These are phyloP conservation scores for Drosophila watanabei DNA, from an alignment of 1,140 invertebrate species.

Conservation along the genomic window DNA sequence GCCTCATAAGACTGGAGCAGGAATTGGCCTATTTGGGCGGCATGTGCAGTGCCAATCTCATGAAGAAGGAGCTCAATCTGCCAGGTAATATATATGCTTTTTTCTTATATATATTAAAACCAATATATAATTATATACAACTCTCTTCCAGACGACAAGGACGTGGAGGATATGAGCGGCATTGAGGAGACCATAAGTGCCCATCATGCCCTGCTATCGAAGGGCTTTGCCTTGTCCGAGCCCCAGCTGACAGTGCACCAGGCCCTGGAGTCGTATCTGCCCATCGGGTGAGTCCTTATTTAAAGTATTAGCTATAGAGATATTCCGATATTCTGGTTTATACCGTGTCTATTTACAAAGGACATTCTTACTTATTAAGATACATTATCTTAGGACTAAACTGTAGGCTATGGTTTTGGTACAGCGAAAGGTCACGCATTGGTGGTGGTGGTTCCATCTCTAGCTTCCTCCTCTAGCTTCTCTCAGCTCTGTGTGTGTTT, in stretches of 20 bases:
- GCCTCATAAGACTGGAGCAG: constrained; percentile 93
- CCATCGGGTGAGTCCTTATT: constrained; percentile 91
- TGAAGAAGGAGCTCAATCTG: constrained; percentile 93
- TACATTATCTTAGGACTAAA: constrained; percentile 23
- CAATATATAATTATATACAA: not conserved
- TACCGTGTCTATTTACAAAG: constrained; percentile 13
- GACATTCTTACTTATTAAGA: constrained; percentile 23
- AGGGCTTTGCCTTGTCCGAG: constrained; percentile 95
- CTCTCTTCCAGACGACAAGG: constrained; percentile 88
- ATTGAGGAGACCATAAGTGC: constrained; percentile 91
- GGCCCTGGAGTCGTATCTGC: constrained; percentile 95
- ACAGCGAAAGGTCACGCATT: constrained; percentile 52
- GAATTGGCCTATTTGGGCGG: constrained; percentile 96
- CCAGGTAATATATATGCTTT: constrained; percentile 86
- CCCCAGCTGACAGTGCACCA: constrained; percentile 93
- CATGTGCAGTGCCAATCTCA: constrained; percentile 94
- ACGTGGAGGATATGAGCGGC: constrained; percentile 90
- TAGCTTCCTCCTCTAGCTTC: constrained; percentile 63
- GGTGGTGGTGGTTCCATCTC: constrained; percentile 48
- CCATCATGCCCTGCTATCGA: constrained; percentile 92
- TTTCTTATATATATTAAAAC: not conserved
- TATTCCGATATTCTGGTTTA: not conserved
- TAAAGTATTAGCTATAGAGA: not conserved
- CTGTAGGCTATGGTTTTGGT: constrained; percentile 48
- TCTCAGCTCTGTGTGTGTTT: constrained; percentile 56